These are phyloP conservation scores for Neostethus bicornis DNA, from an alignment of 2,797 vertebrate genomes.

Conservation along the genomic window DNA sequence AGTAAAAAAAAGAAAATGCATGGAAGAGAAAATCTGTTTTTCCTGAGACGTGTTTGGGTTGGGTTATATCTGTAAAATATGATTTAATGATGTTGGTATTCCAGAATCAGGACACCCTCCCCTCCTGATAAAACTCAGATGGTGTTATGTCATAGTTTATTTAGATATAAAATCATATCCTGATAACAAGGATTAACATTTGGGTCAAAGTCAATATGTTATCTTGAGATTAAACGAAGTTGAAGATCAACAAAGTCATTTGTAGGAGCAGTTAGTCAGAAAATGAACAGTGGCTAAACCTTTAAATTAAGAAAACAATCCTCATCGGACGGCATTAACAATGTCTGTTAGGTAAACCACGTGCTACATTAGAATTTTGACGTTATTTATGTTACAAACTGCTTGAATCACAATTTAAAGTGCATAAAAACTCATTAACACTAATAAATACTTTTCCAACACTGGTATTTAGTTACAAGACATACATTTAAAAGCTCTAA, in stretches of 20 bases:
- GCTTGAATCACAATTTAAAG: not conserved
- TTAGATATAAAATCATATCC: not conserved
- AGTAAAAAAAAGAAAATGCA: not conserved
- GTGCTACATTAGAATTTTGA: not conserved
- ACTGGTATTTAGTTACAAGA: too few species aligned
- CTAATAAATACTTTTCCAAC: too few species aligned
- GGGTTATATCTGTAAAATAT: conserved; percentile 12
- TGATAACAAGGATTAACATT: not conserved
- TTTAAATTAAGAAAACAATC: not conserved
- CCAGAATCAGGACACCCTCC: conserved; percentile 11
- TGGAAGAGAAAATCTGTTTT: not conserved
- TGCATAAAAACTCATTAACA: not conserved
- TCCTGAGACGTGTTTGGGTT: not conserved
- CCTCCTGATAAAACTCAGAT: not conserved
- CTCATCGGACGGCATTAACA: not conserved
- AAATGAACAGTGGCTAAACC: not conserved
- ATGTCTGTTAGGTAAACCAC: not conserved
- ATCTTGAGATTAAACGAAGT: too few species aligned
- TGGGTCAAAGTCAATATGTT: not conserved
- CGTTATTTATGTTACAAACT: not conserved
- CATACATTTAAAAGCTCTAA: too few species aligned
- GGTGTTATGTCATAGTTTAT: not conserved
- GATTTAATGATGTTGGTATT: conserved; percentile 44
- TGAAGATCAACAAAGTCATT: too few species aligned
- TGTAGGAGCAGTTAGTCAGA: not conserved